These are phyloP conservation scores for Lycodopsis pacificus DNA, from an alignment of 2,797 vertebrate genomes.

Conservation along the genomic window DNA sequence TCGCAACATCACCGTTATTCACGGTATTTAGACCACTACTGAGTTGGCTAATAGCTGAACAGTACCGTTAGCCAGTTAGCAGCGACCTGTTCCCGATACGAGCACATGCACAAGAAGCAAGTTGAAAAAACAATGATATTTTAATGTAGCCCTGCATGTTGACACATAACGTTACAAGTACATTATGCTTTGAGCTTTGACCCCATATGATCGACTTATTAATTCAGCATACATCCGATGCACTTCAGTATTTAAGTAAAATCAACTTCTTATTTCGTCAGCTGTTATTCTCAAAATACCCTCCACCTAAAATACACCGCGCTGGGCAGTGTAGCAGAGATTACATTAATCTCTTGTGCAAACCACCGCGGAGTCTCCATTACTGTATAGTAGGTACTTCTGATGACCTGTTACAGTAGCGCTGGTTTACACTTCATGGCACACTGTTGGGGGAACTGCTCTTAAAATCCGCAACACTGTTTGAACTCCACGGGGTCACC, in stretches of 20 bases:
- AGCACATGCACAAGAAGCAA: slow-evolving; percentile 1
- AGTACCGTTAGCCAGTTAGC: slow-evolving; percentile 50
- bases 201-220: background rate
- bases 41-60: background rate
- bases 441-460: background rate
- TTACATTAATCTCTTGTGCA: background rate
- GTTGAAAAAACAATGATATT: background rate
- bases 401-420: background rate
- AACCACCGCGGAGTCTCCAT: background rate
- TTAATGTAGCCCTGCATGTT: background rate
- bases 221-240: background rate
- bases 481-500: background rate
- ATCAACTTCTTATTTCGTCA: background rate
- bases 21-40: background rate
- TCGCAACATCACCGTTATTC: background rate
- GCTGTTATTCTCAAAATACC: background rate
- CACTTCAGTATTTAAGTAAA: background rate
- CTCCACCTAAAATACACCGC: background rate
- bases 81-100: background rate
- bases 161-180: background rate
- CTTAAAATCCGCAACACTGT: background rate
- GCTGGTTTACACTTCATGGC: too few relatives aligned
- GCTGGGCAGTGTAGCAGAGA: background rate
- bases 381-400: background rate
- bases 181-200: background rate